A percentile compares a stretch with the other conserved stretches of the same genome.
Conservation (phyloP, 2,113 vertebrate genomes). For the Aleadryas rufinucha region DNA sequence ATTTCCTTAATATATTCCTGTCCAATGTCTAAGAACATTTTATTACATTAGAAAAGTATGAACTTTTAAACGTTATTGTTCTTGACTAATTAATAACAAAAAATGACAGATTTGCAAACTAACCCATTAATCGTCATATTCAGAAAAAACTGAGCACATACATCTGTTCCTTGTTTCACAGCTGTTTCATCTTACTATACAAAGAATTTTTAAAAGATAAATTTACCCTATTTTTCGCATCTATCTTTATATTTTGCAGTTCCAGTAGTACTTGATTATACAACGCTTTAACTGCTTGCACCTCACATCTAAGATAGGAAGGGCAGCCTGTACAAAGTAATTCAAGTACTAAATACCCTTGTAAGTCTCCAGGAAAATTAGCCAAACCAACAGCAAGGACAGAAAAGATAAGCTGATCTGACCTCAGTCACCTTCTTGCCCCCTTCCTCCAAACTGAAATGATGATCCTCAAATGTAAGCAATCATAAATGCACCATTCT, state of each 20-base stretch:
- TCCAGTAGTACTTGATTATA: neutral
- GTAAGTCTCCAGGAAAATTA: neutral
- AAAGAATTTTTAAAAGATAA: constrained; percentile 1
- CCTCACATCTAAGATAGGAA: constrained; percentile 9
- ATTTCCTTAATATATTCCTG: constrained; percentile 39
- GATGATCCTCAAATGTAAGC: neutral
- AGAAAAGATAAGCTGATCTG: neutral
- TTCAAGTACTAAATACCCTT: neutral
- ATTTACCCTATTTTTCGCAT: neutral
- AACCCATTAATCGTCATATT: constrained; percentile 36
- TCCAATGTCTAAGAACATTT: constrained; percentile 27
- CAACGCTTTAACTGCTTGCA: neutral
- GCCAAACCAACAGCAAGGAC: neutral
- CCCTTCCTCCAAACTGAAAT: neutral
- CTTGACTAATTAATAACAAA: constrained; percentile 34
- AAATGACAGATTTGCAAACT: neutral
- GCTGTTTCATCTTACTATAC: constrained; percentile 30
- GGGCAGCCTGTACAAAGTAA: neutral
- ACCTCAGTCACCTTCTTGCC: neutral
- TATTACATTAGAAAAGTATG: neutral
- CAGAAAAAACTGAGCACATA: constrained; percentile 13
- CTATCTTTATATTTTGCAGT: neutral
- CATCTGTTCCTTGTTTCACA: constrained; percentile 38
- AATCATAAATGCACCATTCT: neutral
- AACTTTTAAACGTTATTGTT: constrained; percentile 35